Evolutionary conservation across 2,888 invertebrate genomes (phyloP).

Genomic region (Plutella xylostella): DNA sequence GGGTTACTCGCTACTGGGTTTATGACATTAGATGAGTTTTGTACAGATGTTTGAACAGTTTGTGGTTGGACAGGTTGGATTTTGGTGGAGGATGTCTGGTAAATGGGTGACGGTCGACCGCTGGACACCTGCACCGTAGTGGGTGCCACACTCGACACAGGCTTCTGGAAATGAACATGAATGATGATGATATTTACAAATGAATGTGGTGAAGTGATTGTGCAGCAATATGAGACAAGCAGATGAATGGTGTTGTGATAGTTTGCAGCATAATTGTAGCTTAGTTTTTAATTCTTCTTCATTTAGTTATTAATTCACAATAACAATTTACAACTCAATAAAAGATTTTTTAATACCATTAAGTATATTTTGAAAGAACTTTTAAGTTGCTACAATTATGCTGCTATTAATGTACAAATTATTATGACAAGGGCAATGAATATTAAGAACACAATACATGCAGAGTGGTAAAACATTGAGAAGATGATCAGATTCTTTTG

Average conservation of each 20-base stretch:
- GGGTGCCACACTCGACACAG: slow-evolving; percentile 88
- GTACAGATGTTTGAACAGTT: slow-evolving; percentile 69
- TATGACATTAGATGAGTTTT: slow-evolving; percentile 37
- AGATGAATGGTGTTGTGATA: no score
- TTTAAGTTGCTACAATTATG: no score
- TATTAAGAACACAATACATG: no score
- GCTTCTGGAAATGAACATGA: slow-evolving; percentile 73
- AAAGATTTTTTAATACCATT: no score
- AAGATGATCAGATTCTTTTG: not conserved
- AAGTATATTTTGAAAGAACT: no score
- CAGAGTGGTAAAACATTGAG: no score
- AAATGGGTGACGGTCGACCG: slow-evolving; percentile 80
- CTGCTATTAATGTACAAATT: no score
- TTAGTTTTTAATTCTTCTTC: not conserved
- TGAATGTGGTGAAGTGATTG: slow-evolving; percentile 22
- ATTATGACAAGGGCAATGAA: no score
- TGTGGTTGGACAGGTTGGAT: slow-evolving; percentile 85
- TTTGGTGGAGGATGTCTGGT: slow-evolving; percentile 84
- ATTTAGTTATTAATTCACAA: not conserved
- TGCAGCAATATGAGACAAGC: slow-evolving; percentile 23
- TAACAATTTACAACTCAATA: no score
- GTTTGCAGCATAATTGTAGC: not conserved
- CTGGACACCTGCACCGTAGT: slow-evolving; percentile 75
- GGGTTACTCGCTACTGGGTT: slow-evolving; percentile 44
- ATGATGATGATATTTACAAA: slow-evolving; percentile 61